A percentile compares a stretch with the other conserved stretches of the same genome.
Conservation (phyloP, 2,888 invertebrate species). For the Erebia palarica region DNA sequence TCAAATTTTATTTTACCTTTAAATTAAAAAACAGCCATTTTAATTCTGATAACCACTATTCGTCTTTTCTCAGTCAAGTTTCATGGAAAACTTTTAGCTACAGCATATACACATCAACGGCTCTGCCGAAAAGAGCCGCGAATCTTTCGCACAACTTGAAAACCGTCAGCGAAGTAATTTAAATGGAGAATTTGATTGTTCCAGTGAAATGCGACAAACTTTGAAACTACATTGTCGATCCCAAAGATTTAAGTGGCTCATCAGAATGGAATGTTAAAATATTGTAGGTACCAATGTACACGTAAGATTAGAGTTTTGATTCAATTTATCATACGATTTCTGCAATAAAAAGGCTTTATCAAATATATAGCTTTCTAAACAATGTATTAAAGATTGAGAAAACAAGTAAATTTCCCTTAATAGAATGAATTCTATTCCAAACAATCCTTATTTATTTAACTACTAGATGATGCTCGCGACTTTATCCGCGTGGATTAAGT, state of each 20-base stretch:
- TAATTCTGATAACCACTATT: not conserved
- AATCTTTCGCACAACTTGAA: constrained; percentile 44
- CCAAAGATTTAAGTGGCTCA: constrained; percentile 36
- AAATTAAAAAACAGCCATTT: not conserved
- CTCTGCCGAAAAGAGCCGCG: constrained; percentile 50
- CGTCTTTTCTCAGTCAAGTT: not conserved
- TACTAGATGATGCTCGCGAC: too few species aligned
- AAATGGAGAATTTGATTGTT: constrained; percentile 42
- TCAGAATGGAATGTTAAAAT: constrained; percentile 22
- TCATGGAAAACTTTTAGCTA: not conserved
- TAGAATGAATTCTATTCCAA: too few species aligned
- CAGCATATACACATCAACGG: constrained; percentile 13
- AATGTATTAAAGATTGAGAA: too few species aligned
- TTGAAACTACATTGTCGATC: constrained; percentile 37
- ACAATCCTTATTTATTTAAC: too few species aligned
- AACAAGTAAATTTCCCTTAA: too few species aligned
- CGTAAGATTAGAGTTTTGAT: not conserved
- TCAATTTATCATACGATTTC: not conserved
- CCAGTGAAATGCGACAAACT: constrained; percentile 32
- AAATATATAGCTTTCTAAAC: too few species aligned
- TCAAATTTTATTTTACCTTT: too few species aligned
- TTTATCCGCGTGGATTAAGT: too few species aligned
- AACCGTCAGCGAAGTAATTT: constrained; percentile 38
- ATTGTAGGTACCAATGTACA: constrained; percentile 2
- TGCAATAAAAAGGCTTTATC: too few species aligned